These are phyloP conservation scores for Carlito syrichta DNA, from an alignment of 2,113 vertebrate species.

Conservation along the genomic window DNA sequence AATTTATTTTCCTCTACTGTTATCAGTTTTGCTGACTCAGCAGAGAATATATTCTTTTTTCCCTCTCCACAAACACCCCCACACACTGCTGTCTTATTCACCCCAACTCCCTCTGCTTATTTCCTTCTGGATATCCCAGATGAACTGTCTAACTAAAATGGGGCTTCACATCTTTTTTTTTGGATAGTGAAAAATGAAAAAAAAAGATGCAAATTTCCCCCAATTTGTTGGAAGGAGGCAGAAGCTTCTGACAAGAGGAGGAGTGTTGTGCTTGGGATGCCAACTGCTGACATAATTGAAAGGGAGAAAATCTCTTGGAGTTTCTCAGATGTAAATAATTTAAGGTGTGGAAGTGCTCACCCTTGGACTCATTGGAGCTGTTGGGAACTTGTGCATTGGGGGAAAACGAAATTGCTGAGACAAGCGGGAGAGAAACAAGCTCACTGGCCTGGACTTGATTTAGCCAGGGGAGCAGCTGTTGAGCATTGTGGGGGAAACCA, in stretches of 20 bases:
- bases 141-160: not conserved
- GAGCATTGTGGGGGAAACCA: not conserved
- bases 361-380: not conserved
- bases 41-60: not conserved
- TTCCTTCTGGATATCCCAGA: not conserved
- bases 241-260: not conserved
- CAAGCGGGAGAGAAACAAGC: slow-evolving; percentile 21
- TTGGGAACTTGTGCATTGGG: not conserved
- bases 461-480: slow-evolving; percentile 16
- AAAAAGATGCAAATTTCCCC: not conserved
- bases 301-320: not conserved
- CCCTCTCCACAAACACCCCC: not conserved
- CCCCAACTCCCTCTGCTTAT: not conserved
- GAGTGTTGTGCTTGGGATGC: not conserved
- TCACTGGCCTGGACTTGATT: slow-evolving; percentile 51
- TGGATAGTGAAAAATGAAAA: not conserved
- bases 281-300: not conserved
- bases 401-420: slow-evolving; percentile 27
- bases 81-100: not conserved
- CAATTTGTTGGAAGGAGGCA: not conserved
- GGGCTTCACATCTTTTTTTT: not conserved
- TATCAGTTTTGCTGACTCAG: slow-evolving; percentile 13
- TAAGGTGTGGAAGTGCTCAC: not conserved
- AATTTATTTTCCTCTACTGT: not conserved
- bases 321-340: slow-evolving; percentile 42